Evolutionary conservation across 1,140 invertebrate genomes (phyloP).

Genomic region (Zaprionus davidi): DNA sequence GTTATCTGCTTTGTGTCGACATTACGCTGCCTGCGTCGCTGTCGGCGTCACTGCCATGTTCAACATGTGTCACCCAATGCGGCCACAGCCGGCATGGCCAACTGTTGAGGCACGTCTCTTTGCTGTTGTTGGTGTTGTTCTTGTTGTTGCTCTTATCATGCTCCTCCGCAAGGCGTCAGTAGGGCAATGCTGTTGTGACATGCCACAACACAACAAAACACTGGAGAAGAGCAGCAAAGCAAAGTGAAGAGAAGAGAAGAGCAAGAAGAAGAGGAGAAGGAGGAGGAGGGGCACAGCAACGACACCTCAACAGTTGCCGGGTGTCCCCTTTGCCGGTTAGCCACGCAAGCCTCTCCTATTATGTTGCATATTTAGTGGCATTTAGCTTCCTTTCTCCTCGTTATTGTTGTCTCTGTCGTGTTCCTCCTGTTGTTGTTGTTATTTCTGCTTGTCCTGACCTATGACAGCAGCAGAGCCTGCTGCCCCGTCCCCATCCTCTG

Average conservation of each 20-base stretch:
- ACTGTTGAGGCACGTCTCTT: conserved; percentile 60
- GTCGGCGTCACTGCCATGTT: conserved; percentile 10
- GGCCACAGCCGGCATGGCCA: conserved; percentile 46
- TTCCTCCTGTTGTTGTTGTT: conserved; percentile 1
- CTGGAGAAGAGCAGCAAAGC: background rate
- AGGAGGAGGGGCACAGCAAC: background rate
- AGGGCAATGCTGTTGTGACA: conserved; percentile 70
- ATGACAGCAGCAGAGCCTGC: conserved; percentile 36
- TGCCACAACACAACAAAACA: conserved; percentile 49
- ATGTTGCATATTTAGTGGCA: conserved; percentile 79
- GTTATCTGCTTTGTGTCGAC: background rate
- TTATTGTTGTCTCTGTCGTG: conserved; percentile 5
- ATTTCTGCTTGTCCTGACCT: conserved; percentile 42
- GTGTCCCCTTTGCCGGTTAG: conserved; percentile 8
- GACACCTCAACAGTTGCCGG: background rate
- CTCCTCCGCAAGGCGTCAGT: conserved; percentile 24
- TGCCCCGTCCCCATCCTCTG: background rate
- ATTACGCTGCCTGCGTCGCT: background rate
- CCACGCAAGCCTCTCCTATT: conserved; percentile 42
- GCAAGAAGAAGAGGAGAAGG: background rate
- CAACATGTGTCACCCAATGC: conserved; percentile 63
- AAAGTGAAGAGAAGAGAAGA: background rate
- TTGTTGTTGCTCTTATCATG: conserved; percentile 47
- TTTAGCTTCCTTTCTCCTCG: conserved; percentile 42
- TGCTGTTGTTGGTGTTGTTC: conserved; percentile 25